These are phyloP conservation scores for Habrosyne pyritoides DNA, from an alignment of 2,888 invertebrate genomes.

Conservation along the genomic window DNA sequence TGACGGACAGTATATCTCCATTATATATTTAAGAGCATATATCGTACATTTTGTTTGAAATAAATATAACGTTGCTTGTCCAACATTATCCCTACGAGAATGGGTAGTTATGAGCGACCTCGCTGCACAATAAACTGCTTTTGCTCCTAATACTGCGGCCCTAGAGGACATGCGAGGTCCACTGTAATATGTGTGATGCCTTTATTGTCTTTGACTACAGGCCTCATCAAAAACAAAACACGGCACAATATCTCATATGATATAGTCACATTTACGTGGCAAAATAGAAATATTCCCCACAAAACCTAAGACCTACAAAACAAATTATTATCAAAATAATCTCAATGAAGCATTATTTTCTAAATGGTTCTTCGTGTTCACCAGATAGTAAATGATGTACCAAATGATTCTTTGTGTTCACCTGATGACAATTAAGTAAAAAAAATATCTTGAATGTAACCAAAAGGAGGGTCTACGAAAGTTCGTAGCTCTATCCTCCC, in stretches of 20 bases:
- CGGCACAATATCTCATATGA: not conserved
- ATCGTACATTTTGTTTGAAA: conserved; percentile 61
- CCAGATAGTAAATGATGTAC: too few relatives aligned
- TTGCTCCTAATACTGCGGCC: conserved; percentile 25
- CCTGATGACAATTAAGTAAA: conserved; percentile 1
- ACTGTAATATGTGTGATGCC: conserved; percentile 50
- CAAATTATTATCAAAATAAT: too few relatives aligned
- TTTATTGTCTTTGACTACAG: not conserved
- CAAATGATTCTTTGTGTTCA: conserved; percentile 43
- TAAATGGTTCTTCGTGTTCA: too few relatives aligned
- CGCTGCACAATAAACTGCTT: conserved; percentile 72
- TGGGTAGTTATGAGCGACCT: conserved; percentile 76
- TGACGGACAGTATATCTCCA: too few relatives aligned
- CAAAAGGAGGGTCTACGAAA: conserved; percentile 18
- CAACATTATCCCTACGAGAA: conserved; percentile 73
- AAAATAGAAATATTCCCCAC: conserved; percentile 31
- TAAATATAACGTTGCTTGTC: conserved; percentile 73
- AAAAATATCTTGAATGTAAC: not conserved
- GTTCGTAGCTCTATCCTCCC: conserved; percentile 1
- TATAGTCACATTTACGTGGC: not conserved
- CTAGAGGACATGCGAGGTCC: conserved; percentile 41
- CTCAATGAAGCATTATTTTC: too few relatives aligned
- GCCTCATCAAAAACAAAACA: not conserved
- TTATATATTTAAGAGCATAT: conserved; percentile 23
- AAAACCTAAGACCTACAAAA: too few relatives aligned